Percentiles rank a stretch among this genome's conserved stretches.
phyloP scores from a whole-genome alignment of 2,797 vertebrate species.

The Dallia pectoralis region DNA sequence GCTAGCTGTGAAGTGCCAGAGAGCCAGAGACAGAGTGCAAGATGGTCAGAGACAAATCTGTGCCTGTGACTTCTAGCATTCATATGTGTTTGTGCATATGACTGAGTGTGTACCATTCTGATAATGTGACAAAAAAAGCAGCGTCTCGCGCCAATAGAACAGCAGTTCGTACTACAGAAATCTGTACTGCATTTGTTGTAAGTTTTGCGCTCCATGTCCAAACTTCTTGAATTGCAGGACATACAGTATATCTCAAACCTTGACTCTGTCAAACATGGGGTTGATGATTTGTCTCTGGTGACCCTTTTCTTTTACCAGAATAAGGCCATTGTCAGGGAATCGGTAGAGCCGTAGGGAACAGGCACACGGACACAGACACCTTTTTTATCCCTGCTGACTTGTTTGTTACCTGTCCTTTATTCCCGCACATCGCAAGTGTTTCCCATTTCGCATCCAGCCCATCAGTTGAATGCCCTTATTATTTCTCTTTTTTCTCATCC shows the following conservation, averaged over 20 bases:
- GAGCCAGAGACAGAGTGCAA: neutral
- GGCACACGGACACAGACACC: neutral
- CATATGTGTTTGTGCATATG: neutral
- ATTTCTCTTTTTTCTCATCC: constrained; percentile 48
- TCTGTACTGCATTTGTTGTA: too few species aligned
- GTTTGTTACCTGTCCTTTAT: constrained; percentile 70
- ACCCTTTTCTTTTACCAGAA: constrained; percentile 62
- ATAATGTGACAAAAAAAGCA: neutral
- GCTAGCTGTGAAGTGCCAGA: neutral
- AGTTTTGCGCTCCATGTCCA: too few species aligned
- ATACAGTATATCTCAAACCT: too few species aligned
- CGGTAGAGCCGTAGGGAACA: constrained; percentile 55
- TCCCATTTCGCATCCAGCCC: constrained; percentile 57
- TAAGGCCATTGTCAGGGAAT: constrained; percentile 59
- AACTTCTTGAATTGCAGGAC: too few species aligned
- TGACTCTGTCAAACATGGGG: too few species aligned
- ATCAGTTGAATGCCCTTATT: constrained; percentile 63
- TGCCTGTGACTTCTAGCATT: neutral
- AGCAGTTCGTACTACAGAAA: neutral
- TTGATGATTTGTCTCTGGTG: constrained; percentile 47
- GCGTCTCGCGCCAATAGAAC: constrained; percentile 46
- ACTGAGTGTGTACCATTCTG: neutral
- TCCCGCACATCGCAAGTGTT: constrained; percentile 57
- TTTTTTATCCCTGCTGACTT: constrained; percentile 61
- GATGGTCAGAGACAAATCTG: constrained; percentile 6